Base-by-base conservation (phyloP, 2,888 invertebrate species). In the Trypoxylon attenuatum region DNA sequence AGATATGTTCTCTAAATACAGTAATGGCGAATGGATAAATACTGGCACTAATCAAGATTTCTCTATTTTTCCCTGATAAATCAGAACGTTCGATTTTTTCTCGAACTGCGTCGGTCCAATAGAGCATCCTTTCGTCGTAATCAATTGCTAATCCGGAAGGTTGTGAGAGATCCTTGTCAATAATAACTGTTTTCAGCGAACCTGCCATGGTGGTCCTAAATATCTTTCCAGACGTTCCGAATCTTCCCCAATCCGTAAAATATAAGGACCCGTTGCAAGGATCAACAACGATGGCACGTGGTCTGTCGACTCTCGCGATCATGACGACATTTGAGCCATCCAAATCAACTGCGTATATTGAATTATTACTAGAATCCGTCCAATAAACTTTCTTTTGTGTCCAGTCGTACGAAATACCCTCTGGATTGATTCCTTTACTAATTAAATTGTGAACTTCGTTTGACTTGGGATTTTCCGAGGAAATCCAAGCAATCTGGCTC, bases 321-420 rank as follows among this genome's bases (percentile, higher is more conserved):
- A 96, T 96, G 0, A 97, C 96, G 46, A 96, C 88, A 76, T 96
- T 93, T 0, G 92, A 90, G 1, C 96, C 96, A 81, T 97, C 96
- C 18, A 95, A 88, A 83, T 97, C 96, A 95, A 98, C 96, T 0
- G 97, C 95, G 81, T 97, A 97, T 56, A 98, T 97, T 8, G 96
- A 95, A 79, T 96, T 96, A 78, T 97, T 97, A 0, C 95, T 94
- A 22, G 96, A 96, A 82, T 99, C 99, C 0, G 98, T 97, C 97
- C 98, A 99, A 87, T 98, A 99, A 29, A 99, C 92, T 86, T 98
- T 98, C 84, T 95, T 95, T 76, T 96, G 96, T 0, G 98, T 96
- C 99, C 99, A 99, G 84, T 99, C 99, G 83, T 97, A 97, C 0
- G 97, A 96, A 67, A 97, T 94, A 2, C 97, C 96, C 86, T 97